Percentiles rank a stretch among this genome's conserved stretches.
Evolutionary conservation across 2,888 invertebrate species (phyloP).

Genomic region (Thumatha senex): DNA sequence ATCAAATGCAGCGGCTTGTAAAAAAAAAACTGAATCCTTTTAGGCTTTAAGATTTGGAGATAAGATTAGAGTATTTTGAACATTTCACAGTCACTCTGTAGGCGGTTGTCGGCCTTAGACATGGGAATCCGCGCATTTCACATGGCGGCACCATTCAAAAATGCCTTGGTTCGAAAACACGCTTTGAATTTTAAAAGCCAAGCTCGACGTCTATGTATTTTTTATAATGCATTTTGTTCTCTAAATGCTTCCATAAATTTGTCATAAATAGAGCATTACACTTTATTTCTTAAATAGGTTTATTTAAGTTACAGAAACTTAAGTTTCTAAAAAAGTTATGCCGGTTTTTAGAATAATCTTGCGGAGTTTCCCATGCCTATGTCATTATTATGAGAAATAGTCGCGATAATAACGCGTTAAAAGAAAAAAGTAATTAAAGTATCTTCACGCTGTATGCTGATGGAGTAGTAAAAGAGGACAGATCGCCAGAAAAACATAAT

Average conservation of each 20-base stretch:
- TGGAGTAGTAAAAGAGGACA: too few species aligned
- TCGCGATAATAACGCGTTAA: too few species aligned
- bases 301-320: background rate
- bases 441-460: too few species aligned
- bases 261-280: background rate
- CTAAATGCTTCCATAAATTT: background rate
- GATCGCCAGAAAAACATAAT: too few species aligned
- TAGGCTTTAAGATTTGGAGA: constrained; percentile 7
- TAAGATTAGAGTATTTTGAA: constrained; percentile 11
- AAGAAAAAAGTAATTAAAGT: too few species aligned
- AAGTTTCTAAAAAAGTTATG: too few species aligned
- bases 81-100: constrained; percentile 30
- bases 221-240: constrained; percentile 26
- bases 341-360: too few species aligned
- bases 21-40: constrained; percentile 4
- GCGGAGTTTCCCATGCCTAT: too few species aligned
- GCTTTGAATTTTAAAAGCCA: constrained; percentile 40
- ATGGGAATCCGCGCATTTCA: constrained; percentile 39
- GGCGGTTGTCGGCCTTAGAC: constrained; percentile 48
- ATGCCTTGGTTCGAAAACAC: constrained; percentile 38
- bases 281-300: background rate
- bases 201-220: constrained; percentile 18
- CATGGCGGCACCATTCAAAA: constrained; percentile 36
- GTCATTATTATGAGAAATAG: too few species aligned
- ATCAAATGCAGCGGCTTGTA: background rate